Conservation (phyloP, 2,113 vertebrate species). For the Pluvianellus socialis region DNA sequence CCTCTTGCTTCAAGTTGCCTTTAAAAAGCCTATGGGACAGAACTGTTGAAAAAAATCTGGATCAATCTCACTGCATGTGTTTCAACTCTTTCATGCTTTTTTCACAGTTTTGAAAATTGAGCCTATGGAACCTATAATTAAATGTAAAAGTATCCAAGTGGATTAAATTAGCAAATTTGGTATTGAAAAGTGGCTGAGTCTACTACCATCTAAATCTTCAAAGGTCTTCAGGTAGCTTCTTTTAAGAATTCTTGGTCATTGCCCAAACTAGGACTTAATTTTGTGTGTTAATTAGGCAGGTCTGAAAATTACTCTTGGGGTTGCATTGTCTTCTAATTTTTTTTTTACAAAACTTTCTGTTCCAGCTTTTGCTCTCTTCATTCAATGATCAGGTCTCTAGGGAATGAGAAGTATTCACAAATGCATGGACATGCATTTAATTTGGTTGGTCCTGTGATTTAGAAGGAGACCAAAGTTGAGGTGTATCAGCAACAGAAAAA, state of each 20-base stretch:
- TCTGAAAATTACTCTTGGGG: neutral
- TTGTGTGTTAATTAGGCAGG: neutral
- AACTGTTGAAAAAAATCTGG: neutral
- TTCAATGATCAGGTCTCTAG: neutral
- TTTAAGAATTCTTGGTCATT: neutral
- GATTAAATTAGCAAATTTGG: neutral
- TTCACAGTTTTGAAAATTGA: neutral
- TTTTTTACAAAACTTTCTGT: neutral
- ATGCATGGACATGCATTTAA: neutral
- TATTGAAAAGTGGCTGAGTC: neutral
- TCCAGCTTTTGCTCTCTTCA: neutral
- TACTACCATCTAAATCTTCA: neutral
- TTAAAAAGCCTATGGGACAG: neutral
- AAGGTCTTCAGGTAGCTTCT: neutral
- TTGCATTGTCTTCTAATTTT: neutral
- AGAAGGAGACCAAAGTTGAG: neutral
- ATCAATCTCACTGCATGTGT: neutral
- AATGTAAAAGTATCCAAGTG: neutral
- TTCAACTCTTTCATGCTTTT: neutral
- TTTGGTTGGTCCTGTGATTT: neutral
- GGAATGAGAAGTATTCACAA: neutral
- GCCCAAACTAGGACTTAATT: neutral
- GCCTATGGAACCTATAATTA: neutral
- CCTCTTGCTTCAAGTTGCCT: neutral
- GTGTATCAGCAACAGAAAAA: neutral